phyloP scores from a whole-genome alignment of 2,797 vertebrate genomes.

The Pangasius larnaudii region DNA sequence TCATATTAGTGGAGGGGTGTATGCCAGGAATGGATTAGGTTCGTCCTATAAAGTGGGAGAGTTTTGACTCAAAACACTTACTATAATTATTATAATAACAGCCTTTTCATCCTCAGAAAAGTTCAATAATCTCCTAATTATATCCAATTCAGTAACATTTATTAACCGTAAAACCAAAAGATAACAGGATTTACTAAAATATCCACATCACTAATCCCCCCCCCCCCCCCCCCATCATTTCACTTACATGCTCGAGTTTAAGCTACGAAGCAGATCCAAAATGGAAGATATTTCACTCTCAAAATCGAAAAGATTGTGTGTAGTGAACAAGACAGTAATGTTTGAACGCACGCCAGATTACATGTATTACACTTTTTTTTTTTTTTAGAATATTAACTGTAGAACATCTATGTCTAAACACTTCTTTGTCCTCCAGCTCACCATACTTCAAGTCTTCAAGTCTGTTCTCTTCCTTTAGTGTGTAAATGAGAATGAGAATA shows the following conservation, averaged over 20 bases:
- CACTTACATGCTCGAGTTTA: neutral
- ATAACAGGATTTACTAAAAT: slow-evolving; percentile 6
- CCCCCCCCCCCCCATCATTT: slow-evolving; percentile 9
- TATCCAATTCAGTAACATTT: neutral
- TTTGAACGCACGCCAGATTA: neutral
- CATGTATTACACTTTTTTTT: neutral
- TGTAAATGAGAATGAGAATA: neutral
- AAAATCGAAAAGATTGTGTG: no score
- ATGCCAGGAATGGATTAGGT: slow-evolving; percentile 12
- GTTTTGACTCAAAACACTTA: slow-evolving; percentile 11
- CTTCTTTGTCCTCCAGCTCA: neutral
- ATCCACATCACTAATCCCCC: neutral
- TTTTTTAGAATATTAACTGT: neutral
- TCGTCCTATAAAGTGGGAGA: neutral
- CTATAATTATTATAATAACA: slow-evolving; percentile 16
- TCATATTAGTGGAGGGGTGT: neutral
- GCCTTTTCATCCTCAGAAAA: neutral
- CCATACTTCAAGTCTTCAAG: neutral
- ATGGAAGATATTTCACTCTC: neutral
- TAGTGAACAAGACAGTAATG: neutral
- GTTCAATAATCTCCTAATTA: neutral
- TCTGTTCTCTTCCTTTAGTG: neutral
- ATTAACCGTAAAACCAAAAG: slow-evolving; percentile 47
- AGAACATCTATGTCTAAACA: neutral
- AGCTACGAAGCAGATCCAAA: neutral